Percentiles rank a stretch among this genome's conserved stretches.
Evolutionary conservation across 2,888 invertebrate genomes (phyloP).

Genomic region (Campaea margaritaria): DNA sequence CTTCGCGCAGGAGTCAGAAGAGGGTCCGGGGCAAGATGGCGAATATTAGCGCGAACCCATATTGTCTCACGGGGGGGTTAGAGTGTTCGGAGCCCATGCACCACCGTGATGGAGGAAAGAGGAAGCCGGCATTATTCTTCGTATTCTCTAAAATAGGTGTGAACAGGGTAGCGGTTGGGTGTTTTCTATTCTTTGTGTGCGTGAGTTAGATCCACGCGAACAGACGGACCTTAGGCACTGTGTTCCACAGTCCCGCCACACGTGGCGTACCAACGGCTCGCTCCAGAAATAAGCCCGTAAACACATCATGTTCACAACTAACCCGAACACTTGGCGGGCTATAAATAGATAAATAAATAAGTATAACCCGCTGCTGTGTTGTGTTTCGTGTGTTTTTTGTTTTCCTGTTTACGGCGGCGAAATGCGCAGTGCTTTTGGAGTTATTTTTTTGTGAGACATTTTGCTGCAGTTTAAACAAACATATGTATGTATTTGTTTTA

Average conservation of each 20-base stretch:
- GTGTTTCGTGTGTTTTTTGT: slow-evolving; percentile 27
- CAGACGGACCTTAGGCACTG: slow-evolving; percentile 6
- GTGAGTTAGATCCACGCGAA: not conserved
- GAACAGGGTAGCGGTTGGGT: no score
- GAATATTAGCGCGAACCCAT: no score
- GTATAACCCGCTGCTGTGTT: slow-evolving; percentile 21
- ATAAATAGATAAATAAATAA: slow-evolving; percentile 80
- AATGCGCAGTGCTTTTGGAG: slow-evolving; percentile 12
- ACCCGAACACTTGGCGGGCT: slow-evolving; percentile 74
- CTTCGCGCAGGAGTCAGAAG: no score
- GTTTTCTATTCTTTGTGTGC: not conserved
- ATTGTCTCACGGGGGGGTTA: no score
- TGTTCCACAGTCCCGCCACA: slow-evolving; percentile 52
- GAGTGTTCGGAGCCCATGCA: no score
- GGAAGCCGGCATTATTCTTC: no score
- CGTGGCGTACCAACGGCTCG: slow-evolving; percentile 74
- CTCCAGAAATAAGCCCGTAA: slow-evolving; percentile 63
- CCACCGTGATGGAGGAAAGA: no score
- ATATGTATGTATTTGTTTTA: not conserved
- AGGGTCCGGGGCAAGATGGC: no score
- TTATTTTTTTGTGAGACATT: not conserved
- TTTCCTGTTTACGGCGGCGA: slow-evolving; percentile 17
- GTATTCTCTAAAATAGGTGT: no score
- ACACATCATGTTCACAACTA: slow-evolving; percentile 77
- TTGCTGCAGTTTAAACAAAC: not conserved